Evolutionary conservation across 2,888 invertebrate species (phyloP).

Genomic region (Andrena chrysosceles): DNA sequence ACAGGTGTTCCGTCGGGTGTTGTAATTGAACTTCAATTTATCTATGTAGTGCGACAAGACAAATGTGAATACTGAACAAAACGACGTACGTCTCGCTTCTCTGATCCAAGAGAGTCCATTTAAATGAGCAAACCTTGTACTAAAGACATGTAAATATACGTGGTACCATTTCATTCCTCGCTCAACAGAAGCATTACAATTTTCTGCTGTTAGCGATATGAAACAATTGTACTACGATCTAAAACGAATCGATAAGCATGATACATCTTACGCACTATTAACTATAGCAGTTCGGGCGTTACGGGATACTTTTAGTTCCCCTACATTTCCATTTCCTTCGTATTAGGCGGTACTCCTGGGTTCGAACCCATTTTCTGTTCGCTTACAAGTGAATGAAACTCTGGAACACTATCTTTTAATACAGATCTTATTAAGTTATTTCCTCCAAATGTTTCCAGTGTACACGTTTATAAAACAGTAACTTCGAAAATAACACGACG

Average conservation of each 20-base stretch:
- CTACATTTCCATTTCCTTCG: slow-evolving; percentile 27
- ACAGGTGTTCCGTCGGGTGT: slow-evolving; percentile 55
- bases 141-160: slow-evolving; percentile 15
- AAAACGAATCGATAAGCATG: slow-evolving; percentile 18
- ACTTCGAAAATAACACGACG: slow-evolving; percentile 5
- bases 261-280: slow-evolving; percentile 16
- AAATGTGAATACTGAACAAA: slow-evolving; percentile 72
- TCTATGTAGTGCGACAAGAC: slow-evolving; percentile 38
- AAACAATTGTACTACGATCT: slow-evolving; percentile 16
- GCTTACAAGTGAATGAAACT: slow-evolving; percentile 1
- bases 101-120: slow-evolving; percentile 15
- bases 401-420: background rate
- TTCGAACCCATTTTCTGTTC: background rate
- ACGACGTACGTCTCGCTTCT: slow-evolving; percentile 22
- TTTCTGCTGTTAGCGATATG: background rate
- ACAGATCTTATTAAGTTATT: slow-evolving; percentile 14
- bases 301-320: slow-evolving; percentile 2
- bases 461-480: slow-evolving; percentile 22
- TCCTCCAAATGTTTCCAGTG: background rate
- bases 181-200: slow-evolving; percentile 23
- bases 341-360: slow-evolving; percentile 28
- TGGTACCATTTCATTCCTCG: slow-evolving; percentile 10
- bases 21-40: slow-evolving; percentile 57
- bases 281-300: slow-evolving; percentile 10
- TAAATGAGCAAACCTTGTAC: slow-evolving; percentile 33